These are phyloP conservation scores for Tychaedon coryphoeus DNA, from an alignment of 2,113 vertebrate genomes.

Conservation along the genomic window DNA sequence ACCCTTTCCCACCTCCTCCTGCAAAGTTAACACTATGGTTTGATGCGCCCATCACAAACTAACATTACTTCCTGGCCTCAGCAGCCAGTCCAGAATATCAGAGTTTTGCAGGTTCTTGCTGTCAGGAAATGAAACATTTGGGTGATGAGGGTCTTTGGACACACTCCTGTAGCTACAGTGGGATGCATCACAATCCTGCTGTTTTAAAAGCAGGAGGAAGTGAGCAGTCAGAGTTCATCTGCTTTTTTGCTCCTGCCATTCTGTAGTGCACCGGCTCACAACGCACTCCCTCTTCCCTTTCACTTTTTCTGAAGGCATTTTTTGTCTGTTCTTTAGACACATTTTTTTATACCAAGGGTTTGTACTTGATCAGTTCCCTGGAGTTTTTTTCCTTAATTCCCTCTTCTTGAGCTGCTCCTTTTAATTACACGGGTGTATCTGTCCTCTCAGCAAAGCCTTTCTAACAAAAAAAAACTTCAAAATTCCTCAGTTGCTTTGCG, in stretches of 20 bases:
- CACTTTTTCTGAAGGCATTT: neutral
- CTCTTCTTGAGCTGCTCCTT: neutral
- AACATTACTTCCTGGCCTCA: neutral
- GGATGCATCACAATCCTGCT: neutral
- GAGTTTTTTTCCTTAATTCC: neutral
- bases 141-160: neutral
- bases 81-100: neutral
- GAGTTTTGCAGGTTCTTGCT: neutral
- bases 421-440: neutral
- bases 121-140: neutral
- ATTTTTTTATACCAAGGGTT: neutral
- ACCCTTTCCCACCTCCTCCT: neutral
- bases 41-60: neutral
- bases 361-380: neutral
- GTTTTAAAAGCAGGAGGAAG: neutral
- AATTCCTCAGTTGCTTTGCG: neutral
- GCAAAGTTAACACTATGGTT: neutral
- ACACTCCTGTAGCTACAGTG: neutral
- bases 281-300: neutral
- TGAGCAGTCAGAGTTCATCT: neutral
- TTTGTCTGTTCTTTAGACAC: neutral
- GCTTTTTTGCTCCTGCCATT: neutral
- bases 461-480: neutral
- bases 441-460: neutral
- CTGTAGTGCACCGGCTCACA: fast-evolving